Base-by-base conservation (phyloP, 2,113 vertebrate species). In the Grus americana region DNA sequence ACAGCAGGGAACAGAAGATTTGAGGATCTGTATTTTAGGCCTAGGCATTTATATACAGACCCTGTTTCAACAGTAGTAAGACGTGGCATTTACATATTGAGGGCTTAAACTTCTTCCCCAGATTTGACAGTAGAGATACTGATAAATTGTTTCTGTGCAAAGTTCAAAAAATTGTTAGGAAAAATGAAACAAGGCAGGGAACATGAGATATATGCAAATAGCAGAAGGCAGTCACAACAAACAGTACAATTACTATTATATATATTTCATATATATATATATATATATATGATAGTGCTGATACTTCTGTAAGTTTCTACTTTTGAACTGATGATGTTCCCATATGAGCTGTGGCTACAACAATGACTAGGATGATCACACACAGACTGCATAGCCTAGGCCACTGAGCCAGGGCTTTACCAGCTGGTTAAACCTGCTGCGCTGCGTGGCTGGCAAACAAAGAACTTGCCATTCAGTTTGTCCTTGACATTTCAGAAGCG, bases 1-100 rank as follows among this genome's bases (percentile, higher is more conserved):
- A 34, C 10, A 54, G 11, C 7, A 58, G 27, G 15, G 16, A 86
- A 38, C 4, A 57, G 38, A 79, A 86, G 15, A 47, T 32, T 9
- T 34, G 24, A 66, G 18, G 11, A 59, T 32, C 9, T 0, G 0
- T 30, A 34, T 11, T 40, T 44, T 14, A 70, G 14, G 16, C 3
- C 30, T 70, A 52, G 34, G 3, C 11, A 54, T 74, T 68, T 58
- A 32, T 38, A 32, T 58, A 36, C 6, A 29, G 10, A 44, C 7
- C 3, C 11, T 46, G 10, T 30, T 36, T 72, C 24, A 79, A n/a
- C n/a, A 44, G 6, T 23, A 87, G 57, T 2, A 8, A 79, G 24
- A 61, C 22, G 20, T 61, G 10, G 21, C 5, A 55, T 86, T 67
- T 79, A 47, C 23, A 50, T 36, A 29, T 2, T 34, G 17, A 29